phyloP scores from a whole-genome alignment of 1,140 invertebrate species.

The Nomia melanderi region DNA sequence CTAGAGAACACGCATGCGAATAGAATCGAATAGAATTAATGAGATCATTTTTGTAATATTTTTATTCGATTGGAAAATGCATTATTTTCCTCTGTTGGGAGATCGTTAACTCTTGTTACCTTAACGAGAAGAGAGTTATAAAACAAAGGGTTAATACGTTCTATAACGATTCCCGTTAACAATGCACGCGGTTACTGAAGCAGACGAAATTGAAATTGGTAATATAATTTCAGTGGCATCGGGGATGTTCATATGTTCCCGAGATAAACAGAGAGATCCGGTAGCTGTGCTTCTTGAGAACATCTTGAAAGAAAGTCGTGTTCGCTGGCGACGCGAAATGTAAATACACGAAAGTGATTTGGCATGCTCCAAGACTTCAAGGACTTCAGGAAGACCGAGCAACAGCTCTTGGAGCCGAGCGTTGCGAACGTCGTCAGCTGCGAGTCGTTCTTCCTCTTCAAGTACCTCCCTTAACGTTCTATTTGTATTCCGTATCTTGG shows the following conservation, averaged over 20 bases:
- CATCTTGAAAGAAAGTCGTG: slow-evolving; percentile 19
- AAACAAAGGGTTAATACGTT: too few species aligned
- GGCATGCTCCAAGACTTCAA: slow-evolving; percentile 13
- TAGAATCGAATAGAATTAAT: too few species aligned
- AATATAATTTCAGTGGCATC: background rate
- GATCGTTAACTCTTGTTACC: too few species aligned
- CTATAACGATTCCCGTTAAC: too few species aligned
- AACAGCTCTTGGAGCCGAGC: slow-evolving; percentile 1
- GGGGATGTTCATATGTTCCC: too few species aligned
- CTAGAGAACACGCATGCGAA: too few species aligned
- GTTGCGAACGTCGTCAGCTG: slow-evolving; percentile 3
- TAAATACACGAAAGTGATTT: slow-evolving; percentile 52
- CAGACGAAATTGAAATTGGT: too few species aligned
- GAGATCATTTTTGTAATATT: too few species aligned
- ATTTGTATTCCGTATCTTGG: background rate
- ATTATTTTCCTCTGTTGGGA: too few species aligned
- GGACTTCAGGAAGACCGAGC: slow-evolving; percentile 11
- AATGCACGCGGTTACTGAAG: too few species aligned
- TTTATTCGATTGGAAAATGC: too few species aligned
- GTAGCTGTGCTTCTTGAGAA: background rate
- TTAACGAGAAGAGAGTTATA: too few species aligned
- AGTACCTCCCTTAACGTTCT: background rate
- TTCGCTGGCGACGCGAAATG: slow-evolving; percentile 18
- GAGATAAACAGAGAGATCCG: background rate
- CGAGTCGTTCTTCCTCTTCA: background rate